Conservation (phyloP, 2,113 vertebrate species). For the Hippopotamus amphibius region DNA sequence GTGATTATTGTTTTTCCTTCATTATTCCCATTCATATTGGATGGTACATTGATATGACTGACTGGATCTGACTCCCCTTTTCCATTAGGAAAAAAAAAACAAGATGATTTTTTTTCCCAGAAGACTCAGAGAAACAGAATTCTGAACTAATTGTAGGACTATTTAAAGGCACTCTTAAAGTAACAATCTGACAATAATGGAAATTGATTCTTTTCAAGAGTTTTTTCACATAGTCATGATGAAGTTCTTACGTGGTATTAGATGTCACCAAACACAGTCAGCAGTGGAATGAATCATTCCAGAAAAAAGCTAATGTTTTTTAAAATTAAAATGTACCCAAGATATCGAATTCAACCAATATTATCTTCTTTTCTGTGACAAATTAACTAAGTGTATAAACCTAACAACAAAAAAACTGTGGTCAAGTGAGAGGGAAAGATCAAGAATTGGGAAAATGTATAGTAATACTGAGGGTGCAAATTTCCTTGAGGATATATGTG, state of each 20-base stretch:
- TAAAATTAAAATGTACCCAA: not conserved
- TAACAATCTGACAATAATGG: not conserved
- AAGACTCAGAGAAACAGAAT: not conserved
- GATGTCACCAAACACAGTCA: not conserved
- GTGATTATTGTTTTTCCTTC: not conserved
- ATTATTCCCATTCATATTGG: not conserved
- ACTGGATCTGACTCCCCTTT: not conserved
- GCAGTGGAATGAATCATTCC: not conserved
- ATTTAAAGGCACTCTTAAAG: not conserved
- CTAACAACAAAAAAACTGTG: not conserved
- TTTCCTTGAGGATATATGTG: not conserved
- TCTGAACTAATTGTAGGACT: not conserved
- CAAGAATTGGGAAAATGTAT: not conserved
- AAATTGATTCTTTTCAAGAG: not conserved
- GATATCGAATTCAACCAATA: not conserved
- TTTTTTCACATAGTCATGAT: not conserved
- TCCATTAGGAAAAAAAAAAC: not conserved
- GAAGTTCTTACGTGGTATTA: not conserved
- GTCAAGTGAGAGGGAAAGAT: not conserved
- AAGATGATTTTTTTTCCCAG: not conserved
- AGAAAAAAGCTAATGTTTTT: not conserved
- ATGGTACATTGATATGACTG: not conserved
- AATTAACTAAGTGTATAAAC: not conserved
- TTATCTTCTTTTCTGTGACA: not conserved
- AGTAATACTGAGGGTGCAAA: not conserved